Percentiles rank a stretch among this genome's conserved stretches.
phyloP scores from a whole-genome alignment of 2,113 vertebrate species.

The Perccottus glenii region DNA sequence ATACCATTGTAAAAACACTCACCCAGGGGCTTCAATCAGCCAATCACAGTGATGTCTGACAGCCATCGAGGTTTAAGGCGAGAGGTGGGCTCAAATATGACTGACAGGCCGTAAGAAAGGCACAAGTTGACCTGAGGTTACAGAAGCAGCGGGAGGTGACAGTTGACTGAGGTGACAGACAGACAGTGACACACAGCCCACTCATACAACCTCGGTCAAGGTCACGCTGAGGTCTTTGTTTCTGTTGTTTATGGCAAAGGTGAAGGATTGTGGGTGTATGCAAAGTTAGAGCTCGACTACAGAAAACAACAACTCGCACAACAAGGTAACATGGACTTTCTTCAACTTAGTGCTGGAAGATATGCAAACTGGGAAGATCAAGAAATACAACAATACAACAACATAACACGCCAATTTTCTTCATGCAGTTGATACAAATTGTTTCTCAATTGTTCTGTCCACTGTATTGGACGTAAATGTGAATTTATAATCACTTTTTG shows the following conservation, averaged over 20 bases:
- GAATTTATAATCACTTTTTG: no score
- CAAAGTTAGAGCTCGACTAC: no score
- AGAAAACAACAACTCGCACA: no score
- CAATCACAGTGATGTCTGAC: slow-evolving; percentile 59
- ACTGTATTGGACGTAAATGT: no score
- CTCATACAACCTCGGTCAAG: slow-evolving; percentile 64
- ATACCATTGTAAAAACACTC: slow-evolving; percentile 1
- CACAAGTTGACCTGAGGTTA: slow-evolving; percentile 36
- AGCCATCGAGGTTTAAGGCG: slow-evolving; percentile 25
- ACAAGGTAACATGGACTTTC: no score
- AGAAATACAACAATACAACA: no score
- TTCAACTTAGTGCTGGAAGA: no score
- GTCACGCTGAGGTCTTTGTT: slow-evolving; percentile 25
- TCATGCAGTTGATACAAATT: no score
- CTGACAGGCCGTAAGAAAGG: slow-evolving; percentile 49
- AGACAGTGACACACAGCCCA: slow-evolving; percentile 39
- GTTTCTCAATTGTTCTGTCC: no score
- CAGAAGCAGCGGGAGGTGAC: slow-evolving; percentile 32
- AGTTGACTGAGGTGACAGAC: slow-evolving; percentile 53
- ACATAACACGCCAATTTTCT: no score
- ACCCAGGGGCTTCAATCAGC: slow-evolving; percentile 51
- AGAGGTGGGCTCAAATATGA: slow-evolving; percentile 50
- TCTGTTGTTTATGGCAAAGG: slow-evolving; percentile 27
- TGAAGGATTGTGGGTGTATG: neutral
- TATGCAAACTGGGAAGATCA: no score